Percentiles rank a stretch among this genome's conserved stretches.
These are phyloP conservation scores for Parnassius mnemosyne DNA, from an alignment of 2,888 invertebrate species.

Conservation along the genomic window DNA sequence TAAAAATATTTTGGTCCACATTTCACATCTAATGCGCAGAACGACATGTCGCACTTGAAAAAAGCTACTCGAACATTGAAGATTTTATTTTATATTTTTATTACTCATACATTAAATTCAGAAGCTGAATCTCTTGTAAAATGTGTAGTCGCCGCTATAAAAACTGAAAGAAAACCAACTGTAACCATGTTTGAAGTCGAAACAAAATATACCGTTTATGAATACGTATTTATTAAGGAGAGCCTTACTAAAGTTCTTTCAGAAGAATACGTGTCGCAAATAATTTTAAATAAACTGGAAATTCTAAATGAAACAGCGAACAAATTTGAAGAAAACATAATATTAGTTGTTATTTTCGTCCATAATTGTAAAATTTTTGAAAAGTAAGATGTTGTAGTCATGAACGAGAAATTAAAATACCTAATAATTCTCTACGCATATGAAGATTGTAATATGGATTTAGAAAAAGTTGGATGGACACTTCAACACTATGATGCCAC, in stretches of 20 bases:
- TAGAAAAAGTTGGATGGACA: slow-evolving; percentile 30
- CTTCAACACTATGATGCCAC: slow-evolving; percentile 42
- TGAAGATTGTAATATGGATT: slow-evolving; percentile 12
- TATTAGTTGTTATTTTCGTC: slow-evolving; percentile 38
- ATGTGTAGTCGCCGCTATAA: slow-evolving; percentile 8
- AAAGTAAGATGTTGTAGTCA: slow-evolving; percentile 31
- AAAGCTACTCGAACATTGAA: neutral
- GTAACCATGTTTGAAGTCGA: slow-evolving; percentile 2
- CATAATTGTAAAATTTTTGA: slow-evolving; percentile 34
- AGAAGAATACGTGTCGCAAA: neutral
- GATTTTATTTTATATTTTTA: neutral
- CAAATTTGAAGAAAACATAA: slow-evolving; percentile 13
- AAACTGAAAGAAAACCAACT: slow-evolving; percentile 8
- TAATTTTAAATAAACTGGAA: slow-evolving; percentile 3
- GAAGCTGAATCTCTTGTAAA: slow-evolving; percentile 2
- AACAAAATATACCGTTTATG: neutral
- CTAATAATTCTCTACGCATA: slow-evolving; percentile 39
- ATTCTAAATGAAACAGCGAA: neutral
- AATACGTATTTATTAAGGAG: no score
- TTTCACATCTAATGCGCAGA: neutral
- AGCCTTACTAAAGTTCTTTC: slow-evolving; percentile 6
- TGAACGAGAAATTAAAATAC: slow-evolving; percentile 37
- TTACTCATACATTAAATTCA: neutral
- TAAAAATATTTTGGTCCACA: no score
- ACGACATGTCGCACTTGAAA: slow-evolving; percentile 5